phyloP scores from a whole-genome alignment of 2,797 vertebrate genomes.

The Cryptoprocta ferox region DNA sequence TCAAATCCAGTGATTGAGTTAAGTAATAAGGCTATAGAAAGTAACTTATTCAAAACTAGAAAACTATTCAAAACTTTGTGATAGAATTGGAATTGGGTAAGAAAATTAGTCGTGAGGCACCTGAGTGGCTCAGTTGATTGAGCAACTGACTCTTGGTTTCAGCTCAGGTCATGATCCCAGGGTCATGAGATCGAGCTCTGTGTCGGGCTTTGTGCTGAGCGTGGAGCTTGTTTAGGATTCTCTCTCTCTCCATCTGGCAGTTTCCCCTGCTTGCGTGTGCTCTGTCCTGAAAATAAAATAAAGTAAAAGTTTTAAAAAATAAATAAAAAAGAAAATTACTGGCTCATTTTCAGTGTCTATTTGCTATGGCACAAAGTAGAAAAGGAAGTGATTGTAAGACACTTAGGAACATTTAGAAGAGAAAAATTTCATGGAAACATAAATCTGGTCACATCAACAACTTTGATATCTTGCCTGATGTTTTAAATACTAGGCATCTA shows the following conservation, averaged over 20 bases:
- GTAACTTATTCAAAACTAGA: slow-evolving; percentile 43
- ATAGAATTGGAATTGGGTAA: background rate
- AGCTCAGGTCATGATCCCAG: too few species aligned
- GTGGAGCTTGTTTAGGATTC: too few species aligned
- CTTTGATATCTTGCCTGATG: background rate
- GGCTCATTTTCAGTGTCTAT: background rate
- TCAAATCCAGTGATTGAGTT: slow-evolving; percentile 61
- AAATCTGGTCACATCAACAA: background rate
- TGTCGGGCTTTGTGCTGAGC: too few species aligned
- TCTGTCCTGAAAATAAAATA: too few species aligned
- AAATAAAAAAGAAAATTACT: background rate
- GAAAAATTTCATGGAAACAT: background rate
- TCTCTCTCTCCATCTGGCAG: too few species aligned
- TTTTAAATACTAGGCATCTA: background rate
- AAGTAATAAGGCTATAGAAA: slow-evolving; percentile 58
- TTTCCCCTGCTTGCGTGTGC: too few species aligned
- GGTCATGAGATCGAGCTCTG: too few species aligned
- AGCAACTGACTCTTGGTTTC: too few species aligned
- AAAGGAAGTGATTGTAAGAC: background rate
- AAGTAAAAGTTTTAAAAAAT: too few species aligned
- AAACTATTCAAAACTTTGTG: background rate
- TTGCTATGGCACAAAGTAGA: background rate
- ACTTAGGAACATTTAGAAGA: background rate
- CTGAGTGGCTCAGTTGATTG: too few species aligned
- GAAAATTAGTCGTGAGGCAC: slow-evolving; percentile 24